Conservation (phyloP, 1,140 invertebrate species). For the Aleiodes sp. region DNA sequence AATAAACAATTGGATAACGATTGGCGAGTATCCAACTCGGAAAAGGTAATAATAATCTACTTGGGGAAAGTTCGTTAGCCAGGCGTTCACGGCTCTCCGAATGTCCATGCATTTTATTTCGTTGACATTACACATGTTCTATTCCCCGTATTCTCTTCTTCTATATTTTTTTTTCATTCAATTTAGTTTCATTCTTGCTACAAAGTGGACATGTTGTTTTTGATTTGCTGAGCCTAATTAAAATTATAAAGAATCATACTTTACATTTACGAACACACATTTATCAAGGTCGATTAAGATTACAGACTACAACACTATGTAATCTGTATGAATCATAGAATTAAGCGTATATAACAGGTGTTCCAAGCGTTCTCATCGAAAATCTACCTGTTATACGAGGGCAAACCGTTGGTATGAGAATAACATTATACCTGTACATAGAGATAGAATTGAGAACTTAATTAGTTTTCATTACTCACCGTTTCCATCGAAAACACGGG, state of each 20-base stretch:
- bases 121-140: background rate
- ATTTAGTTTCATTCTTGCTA: background rate
- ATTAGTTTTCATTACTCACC: slow-evolving; percentile 42
- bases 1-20: slow-evolving; percentile 56
- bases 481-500: slow-evolving; percentile 56
- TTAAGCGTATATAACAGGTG: background rate
- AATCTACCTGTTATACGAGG: background rate
- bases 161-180: background rate
- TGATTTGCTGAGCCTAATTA: background rate
- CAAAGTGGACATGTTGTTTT: background rate
- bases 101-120: background rate
- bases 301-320: background rate
- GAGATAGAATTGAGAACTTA: slow-evolving; percentile 18
- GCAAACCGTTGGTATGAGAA: background rate
- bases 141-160: background rate
- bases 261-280: too few relatives aligned
- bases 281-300: background rate
- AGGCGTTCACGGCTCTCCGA: background rate
- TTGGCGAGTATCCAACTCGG: slow-evolving; percentile 48
- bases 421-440: too few relatives aligned
- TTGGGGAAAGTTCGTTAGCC: slow-evolving; percentile 51
- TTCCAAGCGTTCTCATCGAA: background rate
- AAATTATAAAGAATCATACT: background rate
- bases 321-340: background rate
- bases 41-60: slow-evolving; percentile 51